Conservation (phyloP, 1,140 invertebrate genomes). For the Laupala kohalensis region DNA sequence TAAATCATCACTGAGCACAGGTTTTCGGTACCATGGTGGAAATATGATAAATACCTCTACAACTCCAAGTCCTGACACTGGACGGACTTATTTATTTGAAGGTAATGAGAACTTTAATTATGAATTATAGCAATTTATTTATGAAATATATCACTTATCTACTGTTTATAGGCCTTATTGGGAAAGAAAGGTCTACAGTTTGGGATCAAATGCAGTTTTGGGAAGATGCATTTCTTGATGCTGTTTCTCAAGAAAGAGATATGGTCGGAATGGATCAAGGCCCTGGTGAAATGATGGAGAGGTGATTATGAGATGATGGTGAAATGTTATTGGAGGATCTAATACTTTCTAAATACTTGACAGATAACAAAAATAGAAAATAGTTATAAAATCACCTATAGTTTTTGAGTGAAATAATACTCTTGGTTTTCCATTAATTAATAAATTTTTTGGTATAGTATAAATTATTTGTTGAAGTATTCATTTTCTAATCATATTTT, state of each 20-base stretch:
- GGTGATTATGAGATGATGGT: too few relatives aligned
- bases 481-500: too few relatives aligned
- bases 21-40: slow-evolving; percentile 77
- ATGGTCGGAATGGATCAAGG: slow-evolving; percentile 99
- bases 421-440: too few relatives aligned
- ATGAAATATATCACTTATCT: too few relatives aligned
- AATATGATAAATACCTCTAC: slow-evolving; percentile 72
- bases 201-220: slow-evolving; percentile 99
- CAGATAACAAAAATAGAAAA: neutral
- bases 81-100: slow-evolving; percentile 84
- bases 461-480: too few relatives aligned
- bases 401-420: too few relatives aligned
- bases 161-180: slow-evolving; percentile 29
- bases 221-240: slow-evolving; percentile 98
- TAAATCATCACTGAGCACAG: slow-evolving; percentile 78
- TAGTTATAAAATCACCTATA: neutral
- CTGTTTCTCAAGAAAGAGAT: slow-evolving; percentile 96
- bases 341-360: neutral
- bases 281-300: slow-evolving; percentile 97
- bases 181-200: slow-evolving; percentile 67
- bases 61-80: slow-evolving; percentile 67
- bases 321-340: neutral
- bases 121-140: too few relatives aligned
- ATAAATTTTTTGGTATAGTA: too few relatives aligned
- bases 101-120: too few relatives aligned